These are phyloP conservation scores for Ondatra zibethicus DNA, from an alignment of 2,113 vertebrate species.

Conservation along the genomic window DNA sequence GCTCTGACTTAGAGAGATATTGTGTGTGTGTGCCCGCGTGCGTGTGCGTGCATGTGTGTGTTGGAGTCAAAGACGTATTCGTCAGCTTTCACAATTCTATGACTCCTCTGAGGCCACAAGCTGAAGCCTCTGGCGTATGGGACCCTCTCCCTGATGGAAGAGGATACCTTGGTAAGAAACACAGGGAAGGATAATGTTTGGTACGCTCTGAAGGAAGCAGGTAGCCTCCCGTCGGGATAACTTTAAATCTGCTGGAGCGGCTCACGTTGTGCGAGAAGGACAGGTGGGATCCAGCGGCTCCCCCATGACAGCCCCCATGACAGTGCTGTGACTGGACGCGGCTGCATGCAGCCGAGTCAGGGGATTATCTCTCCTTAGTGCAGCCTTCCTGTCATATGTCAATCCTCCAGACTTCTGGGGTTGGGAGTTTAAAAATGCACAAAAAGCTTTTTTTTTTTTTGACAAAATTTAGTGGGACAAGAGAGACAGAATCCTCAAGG, in stretches of 20 bases:
- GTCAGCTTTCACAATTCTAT: neutral
- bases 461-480: neutral
- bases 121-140: neutral
- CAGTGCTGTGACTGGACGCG: neutral
- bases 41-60: too few species aligned
- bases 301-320: neutral
- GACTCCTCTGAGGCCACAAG: neutral
- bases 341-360: neutral
- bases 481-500: neutral
- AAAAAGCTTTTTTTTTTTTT: neutral
- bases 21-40: accelerated
- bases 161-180: neutral
- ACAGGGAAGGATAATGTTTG: neutral
- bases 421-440: neutral
- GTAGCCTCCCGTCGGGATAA: accelerated
- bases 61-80: too few species aligned
- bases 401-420: neutral
- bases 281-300: neutral
- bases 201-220: neutral
- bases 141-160: neutral
- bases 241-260: neutral
- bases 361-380: neutral
- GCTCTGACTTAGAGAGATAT: neutral
- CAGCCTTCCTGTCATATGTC: too few species aligned
- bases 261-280: neutral